Evolutionary conservation across 2,888 invertebrate genomes (phyloP).

Genomic region (Gastrophysa polygoni): DNA sequence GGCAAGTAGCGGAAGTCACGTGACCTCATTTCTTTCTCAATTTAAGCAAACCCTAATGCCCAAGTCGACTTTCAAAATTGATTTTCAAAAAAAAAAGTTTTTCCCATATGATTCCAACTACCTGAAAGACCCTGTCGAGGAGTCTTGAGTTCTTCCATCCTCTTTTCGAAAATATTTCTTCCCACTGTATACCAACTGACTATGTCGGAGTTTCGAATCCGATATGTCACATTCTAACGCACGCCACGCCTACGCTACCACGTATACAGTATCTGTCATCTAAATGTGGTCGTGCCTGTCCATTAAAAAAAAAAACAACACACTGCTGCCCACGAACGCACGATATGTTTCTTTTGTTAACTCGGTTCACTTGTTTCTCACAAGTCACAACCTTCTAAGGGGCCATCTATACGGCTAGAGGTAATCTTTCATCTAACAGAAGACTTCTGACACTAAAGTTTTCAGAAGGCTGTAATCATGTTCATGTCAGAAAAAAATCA

Average conservation of each 20-base stretch:
- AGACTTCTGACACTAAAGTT: too few relatives aligned
- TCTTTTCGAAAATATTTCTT: conserved; percentile 2
- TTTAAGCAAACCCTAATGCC: too few relatives aligned
- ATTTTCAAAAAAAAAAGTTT: too few relatives aligned
- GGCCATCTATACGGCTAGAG: neutral
- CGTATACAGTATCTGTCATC: conserved; percentile 19
- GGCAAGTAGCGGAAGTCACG: too few relatives aligned
- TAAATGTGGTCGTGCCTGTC: conserved; percentile 12
- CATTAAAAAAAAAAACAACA: conserved; percentile 9
- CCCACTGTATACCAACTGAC: neutral
- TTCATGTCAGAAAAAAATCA: too few relatives aligned
- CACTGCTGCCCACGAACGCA: conserved; percentile 12
- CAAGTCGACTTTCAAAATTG: too few relatives aligned
- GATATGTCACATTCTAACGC: conserved; percentile 13
- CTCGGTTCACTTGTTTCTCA: conserved; percentile 15
- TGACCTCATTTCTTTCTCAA: too few relatives aligned
- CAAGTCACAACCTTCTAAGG: neutral
- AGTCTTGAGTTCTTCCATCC: too few relatives aligned
- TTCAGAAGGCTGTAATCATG: too few relatives aligned
- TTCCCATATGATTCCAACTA: too few relatives aligned
- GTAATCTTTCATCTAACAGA: too few relatives aligned
- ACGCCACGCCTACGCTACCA: conserved; percentile 13
- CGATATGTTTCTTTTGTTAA: conserved; percentile 9
- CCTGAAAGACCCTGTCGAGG: too few relatives aligned
- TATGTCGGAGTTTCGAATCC: neutral